Percentiles rank a stretch among this genome's conserved stretches.
These are phyloP conservation scores for Ellobius talpinus DNA, from an alignment of 2,113 vertebrate genomes.

Conservation along the genomic window DNA sequence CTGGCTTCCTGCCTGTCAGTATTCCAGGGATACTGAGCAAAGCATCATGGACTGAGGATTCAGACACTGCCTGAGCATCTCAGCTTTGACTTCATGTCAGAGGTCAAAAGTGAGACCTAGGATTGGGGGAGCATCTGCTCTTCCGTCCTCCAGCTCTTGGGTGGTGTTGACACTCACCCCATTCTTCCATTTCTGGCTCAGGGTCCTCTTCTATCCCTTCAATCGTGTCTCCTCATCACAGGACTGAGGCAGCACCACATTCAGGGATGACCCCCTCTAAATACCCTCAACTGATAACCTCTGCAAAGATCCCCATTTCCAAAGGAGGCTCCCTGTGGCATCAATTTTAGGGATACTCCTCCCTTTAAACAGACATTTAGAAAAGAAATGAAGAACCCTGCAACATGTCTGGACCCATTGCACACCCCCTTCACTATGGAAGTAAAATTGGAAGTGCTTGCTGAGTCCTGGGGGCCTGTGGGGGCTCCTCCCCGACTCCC, in stretches of 20 bases:
- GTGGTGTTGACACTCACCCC: neutral
- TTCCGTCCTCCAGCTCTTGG: neutral
- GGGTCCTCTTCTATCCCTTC: neutral
- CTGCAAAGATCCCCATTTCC: neutral
- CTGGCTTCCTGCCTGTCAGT: neutral
- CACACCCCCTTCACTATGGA: neutral
- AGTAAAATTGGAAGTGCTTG: neutral
- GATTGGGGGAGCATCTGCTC: neutral
- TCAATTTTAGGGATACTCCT: neutral
- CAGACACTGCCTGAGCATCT: neutral
- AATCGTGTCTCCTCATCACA: fast-evolving
- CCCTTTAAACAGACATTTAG: neutral
- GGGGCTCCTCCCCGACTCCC: neutral
- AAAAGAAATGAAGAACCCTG: fast-evolving
- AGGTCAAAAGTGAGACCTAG: neutral
- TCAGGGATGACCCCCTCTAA: too few relatives aligned
- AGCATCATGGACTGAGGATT: neutral
- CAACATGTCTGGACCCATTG: fast-evolving
- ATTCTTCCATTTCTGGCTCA: neutral
- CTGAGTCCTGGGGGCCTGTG: too few relatives aligned
- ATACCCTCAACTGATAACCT: neutral
- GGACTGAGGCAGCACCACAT: neutral
- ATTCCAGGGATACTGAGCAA: neutral
- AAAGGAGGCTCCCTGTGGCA: neutral
- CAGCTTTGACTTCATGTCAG: neutral